phyloP scores from a whole-genome alignment of 2,888 invertebrate genomes.

The Marasmarcha lunaedactyla region DNA sequence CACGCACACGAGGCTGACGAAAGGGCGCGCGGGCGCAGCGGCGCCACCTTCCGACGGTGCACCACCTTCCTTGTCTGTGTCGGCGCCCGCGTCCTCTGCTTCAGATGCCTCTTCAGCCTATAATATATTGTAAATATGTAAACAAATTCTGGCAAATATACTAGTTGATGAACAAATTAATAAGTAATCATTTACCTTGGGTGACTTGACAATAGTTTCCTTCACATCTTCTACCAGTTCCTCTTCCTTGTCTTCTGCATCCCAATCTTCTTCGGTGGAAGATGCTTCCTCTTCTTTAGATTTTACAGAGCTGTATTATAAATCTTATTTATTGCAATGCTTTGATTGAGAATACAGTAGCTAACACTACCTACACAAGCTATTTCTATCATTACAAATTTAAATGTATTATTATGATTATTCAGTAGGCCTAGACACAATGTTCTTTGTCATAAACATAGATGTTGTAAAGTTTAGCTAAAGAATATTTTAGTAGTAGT shows the following conservation, averaged over 20 bases:
- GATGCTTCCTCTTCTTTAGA: conserved; percentile 61
- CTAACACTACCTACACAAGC: neutral
- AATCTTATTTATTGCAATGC: conserved; percentile 2
- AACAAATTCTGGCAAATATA: neutral
- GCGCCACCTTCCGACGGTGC: conserved; percentile 50
- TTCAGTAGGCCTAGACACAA: too few species aligned
- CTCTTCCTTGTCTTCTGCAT: conserved; percentile 47
- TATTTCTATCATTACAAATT: too few species aligned
- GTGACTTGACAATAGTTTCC: conserved; percentile 46
- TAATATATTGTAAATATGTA: conserved; percentile 2
- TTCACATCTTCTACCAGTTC: conserved; percentile 50
- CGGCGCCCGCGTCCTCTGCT: conserved; percentile 55
- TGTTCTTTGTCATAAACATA: too few species aligned
- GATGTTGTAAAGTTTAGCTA: too few species aligned
- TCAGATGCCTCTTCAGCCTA: conserved; percentile 40
- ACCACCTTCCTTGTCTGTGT: conserved; percentile 69
- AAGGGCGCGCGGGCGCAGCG: conserved; percentile 66
- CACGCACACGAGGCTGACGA: conserved; percentile 80
- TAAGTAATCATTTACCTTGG: conserved; percentile 33
- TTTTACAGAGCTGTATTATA: conserved; percentile 44
- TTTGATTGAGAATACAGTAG: conserved; percentile 1
- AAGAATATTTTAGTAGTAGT: too few species aligned
- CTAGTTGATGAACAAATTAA: too few species aligned
- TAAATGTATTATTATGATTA: too few species aligned
- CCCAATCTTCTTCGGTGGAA: conserved; percentile 63